A percentile compares a stretch with the other conserved stretches of the same genome.
Conservation (phyloP, 1,140 invertebrate species). For the Riptortus pedestris region DNA sequence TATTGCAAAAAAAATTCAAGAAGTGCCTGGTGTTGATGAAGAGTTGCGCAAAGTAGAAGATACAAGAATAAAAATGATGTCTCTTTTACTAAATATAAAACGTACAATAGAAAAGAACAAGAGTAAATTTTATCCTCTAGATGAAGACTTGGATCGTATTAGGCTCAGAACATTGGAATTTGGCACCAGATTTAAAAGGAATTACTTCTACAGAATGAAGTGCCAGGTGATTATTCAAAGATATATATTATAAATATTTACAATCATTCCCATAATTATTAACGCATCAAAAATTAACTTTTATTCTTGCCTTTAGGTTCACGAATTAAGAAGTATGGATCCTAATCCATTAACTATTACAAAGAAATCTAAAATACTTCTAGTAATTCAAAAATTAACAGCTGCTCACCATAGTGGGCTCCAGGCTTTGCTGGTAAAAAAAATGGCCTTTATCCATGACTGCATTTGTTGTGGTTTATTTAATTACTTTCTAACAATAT, state of each 20-base stretch:
- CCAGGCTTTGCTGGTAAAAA: not conserved
- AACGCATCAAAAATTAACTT: too few relatives aligned
- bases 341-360: not conserved
- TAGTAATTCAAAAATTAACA: not conserved
- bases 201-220: constrained; percentile 9
- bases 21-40: not conserved
- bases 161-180: not conserved
- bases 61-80: constrained; percentile 8
- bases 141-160: constrained; percentile 10
- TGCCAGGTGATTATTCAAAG: not conserved
- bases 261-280: too few relatives aligned
- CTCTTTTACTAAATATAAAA: not conserved
- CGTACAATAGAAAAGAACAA: not conserved
- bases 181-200: not conserved
- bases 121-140: not conserved
- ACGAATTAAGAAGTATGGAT: too few relatives aligned
- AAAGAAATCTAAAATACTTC: not conserved
- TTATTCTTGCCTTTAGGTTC: too few relatives aligned
- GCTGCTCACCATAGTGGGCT: not conserved
- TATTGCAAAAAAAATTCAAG: constrained; percentile 4
- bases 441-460: too few relatives aligned
- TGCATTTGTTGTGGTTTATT: not conserved
- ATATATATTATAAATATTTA: too few relatives aligned
- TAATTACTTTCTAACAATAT: not conserved
- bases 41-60: constrained; percentile 5